A percentile compares a stretch with the other conserved stretches of the same genome.
phyloP scores from a whole-genome alignment of 2,113 vertebrate species.

The Canis aureus region DNA sequence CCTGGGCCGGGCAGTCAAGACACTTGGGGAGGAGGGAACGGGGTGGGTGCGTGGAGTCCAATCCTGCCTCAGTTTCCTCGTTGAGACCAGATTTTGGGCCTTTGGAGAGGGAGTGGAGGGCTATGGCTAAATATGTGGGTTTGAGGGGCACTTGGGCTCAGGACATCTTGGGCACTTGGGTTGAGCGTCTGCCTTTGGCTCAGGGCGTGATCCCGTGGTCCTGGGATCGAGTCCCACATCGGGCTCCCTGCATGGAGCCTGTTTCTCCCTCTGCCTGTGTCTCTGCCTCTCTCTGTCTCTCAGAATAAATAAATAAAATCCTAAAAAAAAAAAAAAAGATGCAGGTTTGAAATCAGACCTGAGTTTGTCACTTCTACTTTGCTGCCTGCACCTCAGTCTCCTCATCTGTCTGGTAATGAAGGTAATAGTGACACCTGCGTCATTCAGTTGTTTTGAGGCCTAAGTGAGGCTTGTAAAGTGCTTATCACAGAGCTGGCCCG shows the following conservation, averaged over 20 bases:
- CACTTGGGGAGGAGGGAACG: background rate
- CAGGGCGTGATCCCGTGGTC: too few relatives aligned
- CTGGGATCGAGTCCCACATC: too few relatives aligned
- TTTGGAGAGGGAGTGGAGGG: background rate
- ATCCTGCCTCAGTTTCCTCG: constrained; percentile 17
- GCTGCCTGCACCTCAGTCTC: constrained; percentile 5
- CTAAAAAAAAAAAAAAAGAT: background rate
- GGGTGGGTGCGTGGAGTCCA: too few relatives aligned
- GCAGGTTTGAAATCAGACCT: background rate
- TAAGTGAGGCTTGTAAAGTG: constrained; percentile 57
- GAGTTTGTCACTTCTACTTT: background rate
- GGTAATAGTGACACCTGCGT: background rate
- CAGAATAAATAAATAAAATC: too few relatives aligned
- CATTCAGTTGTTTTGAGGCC: constrained; percentile 43
- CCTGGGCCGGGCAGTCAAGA: background rate
- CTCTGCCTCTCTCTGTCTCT: too few relatives aligned
- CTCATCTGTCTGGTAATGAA: background rate
- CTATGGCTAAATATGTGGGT: background rate
- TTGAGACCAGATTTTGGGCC: background rate
- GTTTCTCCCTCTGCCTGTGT: too few relatives aligned
- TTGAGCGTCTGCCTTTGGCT: too few relatives aligned
- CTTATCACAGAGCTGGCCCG: constrained; percentile 36
- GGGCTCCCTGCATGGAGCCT: too few relatives aligned
- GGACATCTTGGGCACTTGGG: too few relatives aligned
- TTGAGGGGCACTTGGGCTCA: background rate